Percentiles rank a stretch among this genome's conserved stretches.
Conservation (phyloP, 2,888 invertebrate genomes). For the Tenthredo amoena region DNA sequence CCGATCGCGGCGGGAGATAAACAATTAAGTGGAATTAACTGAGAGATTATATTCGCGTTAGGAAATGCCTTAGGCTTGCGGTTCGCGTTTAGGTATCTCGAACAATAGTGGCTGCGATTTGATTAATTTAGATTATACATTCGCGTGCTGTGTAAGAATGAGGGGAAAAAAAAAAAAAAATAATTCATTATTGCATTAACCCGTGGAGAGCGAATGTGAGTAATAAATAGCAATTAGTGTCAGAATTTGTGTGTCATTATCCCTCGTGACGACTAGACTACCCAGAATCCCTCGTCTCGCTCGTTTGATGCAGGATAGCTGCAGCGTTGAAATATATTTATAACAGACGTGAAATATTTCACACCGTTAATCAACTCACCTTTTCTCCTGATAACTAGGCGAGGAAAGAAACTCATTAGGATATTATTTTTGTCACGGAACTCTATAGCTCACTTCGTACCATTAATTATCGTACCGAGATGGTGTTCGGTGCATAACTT, state of each 20-base stretch:
- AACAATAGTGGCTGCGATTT: constrained; percentile 28
- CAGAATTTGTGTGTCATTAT: constrained; percentile 44
- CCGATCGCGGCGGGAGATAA: constrained; percentile 34
- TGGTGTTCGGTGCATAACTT: background rate
- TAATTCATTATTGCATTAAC: constrained; percentile 7
- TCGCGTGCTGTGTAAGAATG: constrained; percentile 37
- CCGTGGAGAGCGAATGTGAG: constrained; percentile 6
- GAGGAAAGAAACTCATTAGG: constrained; percentile 32
- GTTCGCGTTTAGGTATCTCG: background rate
- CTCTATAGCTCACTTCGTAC: background rate
- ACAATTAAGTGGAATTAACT: constrained; percentile 44
- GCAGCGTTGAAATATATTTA: background rate
- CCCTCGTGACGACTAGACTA: background rate
- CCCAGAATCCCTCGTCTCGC: background rate
- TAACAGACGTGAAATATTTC: constrained; percentile 12
- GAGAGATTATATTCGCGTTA: constrained; percentile 41
- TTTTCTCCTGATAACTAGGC: constrained; percentile 27
- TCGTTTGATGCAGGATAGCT: background rate
- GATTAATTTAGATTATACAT: constrained; percentile 55
- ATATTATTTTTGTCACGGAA: constrained; percentile 23
- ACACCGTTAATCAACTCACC: constrained; percentile 33
- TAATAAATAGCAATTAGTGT: constrained; percentile 52
- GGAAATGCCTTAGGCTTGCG: background rate
- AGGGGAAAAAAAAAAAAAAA: background rate
- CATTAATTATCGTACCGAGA: background rate